Conservation (phyloP, 2,888 invertebrate genomes). For the Sceliomorpha sp. region DNA sequence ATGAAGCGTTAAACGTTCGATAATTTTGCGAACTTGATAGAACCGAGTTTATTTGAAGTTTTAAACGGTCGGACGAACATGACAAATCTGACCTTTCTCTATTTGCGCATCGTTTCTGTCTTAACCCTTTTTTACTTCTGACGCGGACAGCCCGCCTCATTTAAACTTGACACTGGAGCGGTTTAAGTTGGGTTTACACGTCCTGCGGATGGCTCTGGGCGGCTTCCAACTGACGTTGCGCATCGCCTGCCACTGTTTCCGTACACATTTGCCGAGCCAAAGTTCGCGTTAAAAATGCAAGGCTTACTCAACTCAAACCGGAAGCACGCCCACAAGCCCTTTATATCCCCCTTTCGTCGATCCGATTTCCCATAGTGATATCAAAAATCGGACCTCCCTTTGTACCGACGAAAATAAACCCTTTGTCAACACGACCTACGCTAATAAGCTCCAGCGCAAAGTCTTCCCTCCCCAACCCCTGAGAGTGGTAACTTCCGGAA, state of each 20-base stretch:
- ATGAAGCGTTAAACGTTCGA: too few species aligned
- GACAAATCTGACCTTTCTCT: too few species aligned
- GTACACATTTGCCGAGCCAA: conserved; percentile 51
- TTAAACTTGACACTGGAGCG: conserved; percentile 40
- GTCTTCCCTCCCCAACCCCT: conserved; percentile 13
- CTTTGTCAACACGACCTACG: not conserved
- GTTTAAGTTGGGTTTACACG: conserved; percentile 63
- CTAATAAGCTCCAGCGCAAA: not conserved
- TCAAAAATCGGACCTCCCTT: conserved; percentile 22
- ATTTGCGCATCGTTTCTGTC: not conserved
- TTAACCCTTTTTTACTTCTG: conserved; percentile 29
- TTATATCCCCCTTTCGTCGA: conserved; percentile 38
- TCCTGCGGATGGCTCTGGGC: conserved; percentile 52
- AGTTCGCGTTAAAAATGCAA: conserved; percentile 71
- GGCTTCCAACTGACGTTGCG: conserved; percentile 57
- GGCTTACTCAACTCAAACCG: conserved; percentile 72
- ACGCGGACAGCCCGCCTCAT: conserved; percentile 28
- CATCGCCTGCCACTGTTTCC: conserved; percentile 18
- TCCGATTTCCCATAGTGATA: conserved; percentile 30
- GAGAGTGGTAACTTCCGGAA: not conserved
- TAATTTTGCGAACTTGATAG: too few species aligned
- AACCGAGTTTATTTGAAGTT: too few species aligned
- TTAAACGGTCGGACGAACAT: too few species aligned
- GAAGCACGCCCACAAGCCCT: conserved; percentile 67
- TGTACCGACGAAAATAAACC: conserved; percentile 15